Percentiles rank a stretch among this genome's conserved stretches.
Conservation (phyloP, 2,113 vertebrate species). For the Rhea americana region DNA sequence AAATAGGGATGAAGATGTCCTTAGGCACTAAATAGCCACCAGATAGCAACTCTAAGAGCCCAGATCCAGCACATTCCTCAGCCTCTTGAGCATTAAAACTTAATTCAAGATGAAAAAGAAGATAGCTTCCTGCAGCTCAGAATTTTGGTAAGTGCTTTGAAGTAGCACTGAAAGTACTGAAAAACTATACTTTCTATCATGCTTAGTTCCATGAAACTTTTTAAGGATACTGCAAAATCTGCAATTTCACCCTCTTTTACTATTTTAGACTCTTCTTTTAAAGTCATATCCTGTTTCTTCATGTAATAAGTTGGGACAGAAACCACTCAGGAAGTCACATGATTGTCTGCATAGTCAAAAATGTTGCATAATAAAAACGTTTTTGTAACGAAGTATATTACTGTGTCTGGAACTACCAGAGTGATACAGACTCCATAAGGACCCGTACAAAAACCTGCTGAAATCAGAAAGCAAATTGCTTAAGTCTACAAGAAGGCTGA, state of each 20-base stretch:
- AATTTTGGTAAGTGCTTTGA: neutral
- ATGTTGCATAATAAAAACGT: neutral
- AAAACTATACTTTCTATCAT: neutral
- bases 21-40: neutral
- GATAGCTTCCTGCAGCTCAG: neutral
- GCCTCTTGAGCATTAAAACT: neutral
- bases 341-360: neutral
- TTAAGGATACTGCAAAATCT: neutral
- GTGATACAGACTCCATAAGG: neutral
- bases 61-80: neutral
- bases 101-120: neutral
- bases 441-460: neutral
- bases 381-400: neutral
- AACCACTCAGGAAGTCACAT: neutral
- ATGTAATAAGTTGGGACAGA: neutral
- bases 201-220: neutral
- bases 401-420: neutral
- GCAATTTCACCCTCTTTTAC: accelerated
- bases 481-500: too few species aligned
- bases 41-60: neutral
- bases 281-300: neutral
- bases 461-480: too few species aligned
- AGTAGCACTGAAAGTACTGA: neutral
- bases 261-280: neutral
- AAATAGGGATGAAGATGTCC: neutral